Percentiles rank a stretch among this genome's conserved stretches.
Evolutionary conservation across 1,140 invertebrate species (phyloP).

Genomic region (Heliconius congener): DNA sequence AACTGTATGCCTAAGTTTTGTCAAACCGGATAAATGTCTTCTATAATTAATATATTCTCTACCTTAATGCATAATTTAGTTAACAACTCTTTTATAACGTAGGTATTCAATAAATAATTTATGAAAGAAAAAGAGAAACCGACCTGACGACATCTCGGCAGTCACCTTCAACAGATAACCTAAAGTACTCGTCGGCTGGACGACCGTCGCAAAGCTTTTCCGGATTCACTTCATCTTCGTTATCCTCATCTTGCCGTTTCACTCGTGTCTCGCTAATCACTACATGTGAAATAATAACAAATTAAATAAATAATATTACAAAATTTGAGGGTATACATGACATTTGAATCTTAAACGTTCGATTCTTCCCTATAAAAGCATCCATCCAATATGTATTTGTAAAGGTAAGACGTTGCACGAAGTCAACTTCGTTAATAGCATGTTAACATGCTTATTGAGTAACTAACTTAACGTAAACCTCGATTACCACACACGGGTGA

Average conservation of each 20-base stretch:
- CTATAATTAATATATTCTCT: not conserved
- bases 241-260: constrained; percentile 85
- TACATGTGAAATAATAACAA: constrained; percentile 27
- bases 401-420: constrained; percentile 19
- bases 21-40: not conserved
- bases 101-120: not conserved
- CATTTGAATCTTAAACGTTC: not conserved
- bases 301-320: not conserved
- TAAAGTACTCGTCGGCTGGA: constrained; percentile 94
- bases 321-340: not conserved
- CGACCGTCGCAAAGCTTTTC: constrained; percentile 93
- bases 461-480: constrained; percentile 67
- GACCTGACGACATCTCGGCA: constrained; percentile 96
- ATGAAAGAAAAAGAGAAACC: constrained; percentile 7
- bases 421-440: constrained; percentile 10
- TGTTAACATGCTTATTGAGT: constrained; percentile 69
- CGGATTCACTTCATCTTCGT: constrained; percentile 86
- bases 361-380: not conserved
- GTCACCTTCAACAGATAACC: constrained; percentile 90
- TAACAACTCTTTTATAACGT: not conserved
- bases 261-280: constrained; percentile 74
- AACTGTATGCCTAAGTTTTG: constrained; percentile 29
- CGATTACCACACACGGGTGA: constrained; percentile 69
- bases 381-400: not conserved
- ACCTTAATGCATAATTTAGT: not conserved